Conservation (phyloP, 2,797 vertebrate species). For the Hirundo rustica region DNA sequence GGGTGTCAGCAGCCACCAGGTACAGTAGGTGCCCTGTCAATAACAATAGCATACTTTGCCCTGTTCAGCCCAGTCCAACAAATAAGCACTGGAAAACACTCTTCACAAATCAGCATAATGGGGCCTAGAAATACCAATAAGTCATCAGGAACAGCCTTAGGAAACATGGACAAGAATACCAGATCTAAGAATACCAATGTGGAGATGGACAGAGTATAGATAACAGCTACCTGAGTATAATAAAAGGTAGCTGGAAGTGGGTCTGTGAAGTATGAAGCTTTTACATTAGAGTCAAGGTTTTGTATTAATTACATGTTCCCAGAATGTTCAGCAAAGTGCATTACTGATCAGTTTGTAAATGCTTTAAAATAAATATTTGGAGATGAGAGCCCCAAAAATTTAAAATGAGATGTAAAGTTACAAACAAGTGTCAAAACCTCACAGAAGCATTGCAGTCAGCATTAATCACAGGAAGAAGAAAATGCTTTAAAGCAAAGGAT, state of each 20-base stretch:
- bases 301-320: background rate
- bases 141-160: background rate
- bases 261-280: background rate
- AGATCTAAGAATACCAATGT: background rate
- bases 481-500: background rate
- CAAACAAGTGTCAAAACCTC: background rate
- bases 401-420: background rate
- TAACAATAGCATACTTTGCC: background rate
- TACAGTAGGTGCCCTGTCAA: background rate
- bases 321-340: background rate
- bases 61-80: background rate
- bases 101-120: background rate
- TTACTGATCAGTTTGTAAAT: background rate
- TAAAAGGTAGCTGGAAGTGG: background rate
- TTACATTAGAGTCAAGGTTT: background rate
- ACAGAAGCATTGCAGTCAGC: background rate
- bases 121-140: background rate
- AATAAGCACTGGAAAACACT: background rate
- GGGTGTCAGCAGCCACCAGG: background rate
- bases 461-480: background rate
- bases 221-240: background rate
- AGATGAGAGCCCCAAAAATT: background rate
- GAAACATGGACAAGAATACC: background rate
- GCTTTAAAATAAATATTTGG: slow-evolving; percentile 22
- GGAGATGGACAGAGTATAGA: background rate